phyloP scores from a whole-genome alignment of 2,113 vertebrate species.

The Myiopsitta monachus region DNA sequence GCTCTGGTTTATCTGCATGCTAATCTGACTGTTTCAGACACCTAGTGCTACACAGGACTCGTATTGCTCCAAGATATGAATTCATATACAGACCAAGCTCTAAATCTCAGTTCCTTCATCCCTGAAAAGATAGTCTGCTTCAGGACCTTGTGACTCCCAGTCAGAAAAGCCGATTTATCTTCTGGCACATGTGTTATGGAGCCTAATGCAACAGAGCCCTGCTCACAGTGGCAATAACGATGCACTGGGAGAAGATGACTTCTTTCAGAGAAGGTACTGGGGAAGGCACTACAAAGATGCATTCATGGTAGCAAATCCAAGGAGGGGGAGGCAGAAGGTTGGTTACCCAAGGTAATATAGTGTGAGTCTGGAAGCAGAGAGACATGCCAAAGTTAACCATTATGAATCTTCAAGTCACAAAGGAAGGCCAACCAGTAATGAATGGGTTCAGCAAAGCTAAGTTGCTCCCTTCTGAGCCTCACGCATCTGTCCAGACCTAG shows the following conservation, averaged over 20 bases:
- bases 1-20: neutral
- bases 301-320: neutral
- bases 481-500: neutral
- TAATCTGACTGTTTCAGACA: neutral
- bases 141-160: fast-evolving
- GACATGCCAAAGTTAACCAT: fast-evolving
- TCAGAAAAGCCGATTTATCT: neutral
- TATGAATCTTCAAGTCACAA: neutral
- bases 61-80: neutral
- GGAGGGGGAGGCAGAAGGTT: neutral
- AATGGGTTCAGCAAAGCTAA: neutral
- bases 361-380: neutral
- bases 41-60: neutral
- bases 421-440: neutral
- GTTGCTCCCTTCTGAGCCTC: neutral
- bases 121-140: neutral
- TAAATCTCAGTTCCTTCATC: neutral
- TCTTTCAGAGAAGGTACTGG: neutral
- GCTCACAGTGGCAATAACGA: neutral
- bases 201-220: neutral
- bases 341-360: neutral
- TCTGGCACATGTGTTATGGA: no score
- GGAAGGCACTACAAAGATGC: neutral
- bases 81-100: neutral
- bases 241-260: neutral